Percentiles rank a stretch among this genome's conserved stretches.
Conservation (phyloP, 2,888 invertebrate genomes). For the Sepiola atlantica region DNA sequence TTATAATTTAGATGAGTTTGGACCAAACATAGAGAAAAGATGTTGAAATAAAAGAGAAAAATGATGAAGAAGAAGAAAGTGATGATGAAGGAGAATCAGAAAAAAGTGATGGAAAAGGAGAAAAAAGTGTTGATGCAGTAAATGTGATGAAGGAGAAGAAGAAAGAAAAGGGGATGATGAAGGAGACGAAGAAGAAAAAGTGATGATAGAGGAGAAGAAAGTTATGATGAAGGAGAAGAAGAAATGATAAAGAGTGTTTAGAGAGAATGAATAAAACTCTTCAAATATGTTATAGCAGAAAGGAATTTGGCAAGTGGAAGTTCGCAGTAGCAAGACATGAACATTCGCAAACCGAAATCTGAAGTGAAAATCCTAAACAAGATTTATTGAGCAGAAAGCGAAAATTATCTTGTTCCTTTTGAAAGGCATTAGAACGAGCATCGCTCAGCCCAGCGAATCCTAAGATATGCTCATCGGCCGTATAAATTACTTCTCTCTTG, state of each 20-base stretch:
- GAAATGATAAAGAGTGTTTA: background rate
- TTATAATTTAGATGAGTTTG: too few species aligned
- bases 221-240: background rate
- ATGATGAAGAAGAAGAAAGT: background rate
- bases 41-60: background rate
- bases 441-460: slow-evolving; percentile 7
- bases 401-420: background rate
- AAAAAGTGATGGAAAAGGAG: background rate
- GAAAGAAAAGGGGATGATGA: background rate
- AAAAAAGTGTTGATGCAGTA: background rate
- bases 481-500: background rate
- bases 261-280: background rate
- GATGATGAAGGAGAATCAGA: background rate
- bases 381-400: background rate
- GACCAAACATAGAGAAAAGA: too few species aligned
- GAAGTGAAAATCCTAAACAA: slow-evolving; percentile 32
- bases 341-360: background rate
- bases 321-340: background rate
- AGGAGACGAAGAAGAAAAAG: background rate
- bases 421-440: background rate
- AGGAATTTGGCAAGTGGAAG: slow-evolving; percentile 32
- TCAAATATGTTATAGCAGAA: background rate
- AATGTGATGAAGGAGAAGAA: background rate
- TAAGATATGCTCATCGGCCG: background rate
- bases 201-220: background rate